A percentile compares a stretch with the other conserved stretches of the same genome.
Evolutionary conservation across 2,888 invertebrate species (phyloP).

Genomic region (Gymnoscelis rufifasciata): DNA sequence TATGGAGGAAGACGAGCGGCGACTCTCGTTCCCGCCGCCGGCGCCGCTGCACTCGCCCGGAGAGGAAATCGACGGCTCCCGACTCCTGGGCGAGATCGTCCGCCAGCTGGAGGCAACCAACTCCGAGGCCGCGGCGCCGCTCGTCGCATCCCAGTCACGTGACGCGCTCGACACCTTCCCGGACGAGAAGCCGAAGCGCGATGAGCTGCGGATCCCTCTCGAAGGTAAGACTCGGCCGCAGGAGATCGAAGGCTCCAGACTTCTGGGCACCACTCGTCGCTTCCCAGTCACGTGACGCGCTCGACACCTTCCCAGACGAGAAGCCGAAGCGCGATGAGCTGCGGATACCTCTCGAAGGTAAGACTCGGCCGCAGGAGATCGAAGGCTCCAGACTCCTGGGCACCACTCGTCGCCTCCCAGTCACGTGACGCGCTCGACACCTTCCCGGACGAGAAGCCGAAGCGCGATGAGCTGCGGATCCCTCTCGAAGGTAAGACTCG

Average conservation of each 20-base stretch:
- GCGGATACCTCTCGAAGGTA: slow-evolving; percentile 64
- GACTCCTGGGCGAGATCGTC: slow-evolving; percentile 71
- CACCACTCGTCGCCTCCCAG: slow-evolving; percentile 69
- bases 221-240: slow-evolving; percentile 36
- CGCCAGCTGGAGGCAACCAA: slow-evolving; percentile 72
- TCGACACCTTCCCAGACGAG: slow-evolving; percentile 41
- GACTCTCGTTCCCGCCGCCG: slow-evolving; percentile 76
- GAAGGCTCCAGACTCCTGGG: too few species aligned
- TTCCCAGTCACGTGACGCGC: slow-evolving; percentile 67
- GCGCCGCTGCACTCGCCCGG: slow-evolving; percentile 76
- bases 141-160: slow-evolving; percentile 69
- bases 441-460: slow-evolving; percentile 39
- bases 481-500: slow-evolving; percentile 51
- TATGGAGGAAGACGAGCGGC: slow-evolving; percentile 76
- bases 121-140: slow-evolving; percentile 70
- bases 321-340: slow-evolving; percentile 62
- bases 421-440: slow-evolving; percentile 63
- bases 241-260: too few species aligned
- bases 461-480: slow-evolving; percentile 67
- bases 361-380: not conserved
- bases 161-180: slow-evolving; percentile 52
- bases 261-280: slow-evolving; percentile 69
- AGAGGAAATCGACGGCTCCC: slow-evolving; percentile 76
- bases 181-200: slow-evolving; percentile 51
- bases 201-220: slow-evolving; percentile 68